Percentiles rank a stretch among this genome's conserved stretches.
These are phyloP conservation scores for Trichonephila clavata DNA, from an alignment of 1,140 invertebrate species.

Conservation along the genomic window DNA sequence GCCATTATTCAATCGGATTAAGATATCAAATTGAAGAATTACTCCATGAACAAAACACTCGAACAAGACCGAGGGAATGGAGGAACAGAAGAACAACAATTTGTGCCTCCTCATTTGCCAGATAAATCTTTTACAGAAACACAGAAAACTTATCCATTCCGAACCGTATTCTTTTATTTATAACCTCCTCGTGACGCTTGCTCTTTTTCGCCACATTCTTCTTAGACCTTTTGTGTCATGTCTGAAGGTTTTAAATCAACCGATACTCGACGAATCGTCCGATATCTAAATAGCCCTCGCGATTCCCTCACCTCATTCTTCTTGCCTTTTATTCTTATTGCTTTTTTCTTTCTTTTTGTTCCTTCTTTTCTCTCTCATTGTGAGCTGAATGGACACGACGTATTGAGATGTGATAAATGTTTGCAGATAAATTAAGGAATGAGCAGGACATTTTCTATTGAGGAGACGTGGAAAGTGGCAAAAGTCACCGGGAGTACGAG, in stretches of 20 bases:
- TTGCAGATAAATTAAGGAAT: slow-evolving; percentile 65
- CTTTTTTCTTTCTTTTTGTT: background rate
- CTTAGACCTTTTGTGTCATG: slow-evolving; percentile 61
- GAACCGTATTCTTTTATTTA: slow-evolving; percentile 46
- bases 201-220: slow-evolving; percentile 54
- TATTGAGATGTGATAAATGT: slow-evolving; percentile 67
- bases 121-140: slow-evolving; percentile 63
- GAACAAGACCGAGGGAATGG: background rate
- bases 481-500: slow-evolving; percentile 24
- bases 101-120: slow-evolving; percentile 30
- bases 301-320: slow-evolving; percentile 11
- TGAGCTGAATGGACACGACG: background rate
- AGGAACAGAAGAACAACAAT: slow-evolving; percentile 20
- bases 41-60: background rate
- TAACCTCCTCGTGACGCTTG: slow-evolving; percentile 57
- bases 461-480: background rate
- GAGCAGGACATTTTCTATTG: slow-evolving; percentile 44
- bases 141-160: slow-evolving; percentile 28
- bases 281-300: slow-evolving; percentile 68
- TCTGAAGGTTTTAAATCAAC: slow-evolving; percentile 68
- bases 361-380: background rate
- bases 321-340: background rate
- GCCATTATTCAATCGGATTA: background rate
- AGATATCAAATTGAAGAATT: slow-evolving; percentile 45
- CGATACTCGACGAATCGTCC: slow-evolving; percentile 60